A percentile compares a stretch with the other conserved stretches of the same genome.
These are phyloP conservation scores for Antennarius maculatus DNA, from an alignment of 2,797 vertebrate species.

Conservation along the genomic window DNA sequence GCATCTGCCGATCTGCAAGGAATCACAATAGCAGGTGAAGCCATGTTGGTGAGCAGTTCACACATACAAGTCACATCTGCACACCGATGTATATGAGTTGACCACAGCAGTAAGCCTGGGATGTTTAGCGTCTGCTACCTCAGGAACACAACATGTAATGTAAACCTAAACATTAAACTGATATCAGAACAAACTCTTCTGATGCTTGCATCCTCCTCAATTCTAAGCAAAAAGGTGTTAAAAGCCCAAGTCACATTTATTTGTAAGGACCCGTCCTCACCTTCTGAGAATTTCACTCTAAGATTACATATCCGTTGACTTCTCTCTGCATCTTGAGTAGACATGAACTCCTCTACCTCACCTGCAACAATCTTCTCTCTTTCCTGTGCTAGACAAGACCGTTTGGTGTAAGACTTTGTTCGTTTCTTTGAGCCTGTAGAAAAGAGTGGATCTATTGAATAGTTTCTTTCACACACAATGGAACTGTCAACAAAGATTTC, in stretches of 20 bases:
- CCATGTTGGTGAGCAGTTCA: too few species aligned
- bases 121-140: not conserved
- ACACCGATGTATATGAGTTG: not conserved
- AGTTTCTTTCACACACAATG: fast-evolving
- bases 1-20: not conserved
- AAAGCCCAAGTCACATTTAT: too few species aligned
- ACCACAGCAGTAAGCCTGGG: not conserved
- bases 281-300: too few species aligned
- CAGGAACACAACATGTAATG: not conserved
- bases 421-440: conserved; percentile 75
- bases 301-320: too few species aligned
- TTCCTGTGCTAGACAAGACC: conserved; percentile 64
- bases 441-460: not conserved
- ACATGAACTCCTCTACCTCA: not conserved
- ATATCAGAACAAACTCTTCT: not conserved
- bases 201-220: too few species aligned
- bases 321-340: too few species aligned
- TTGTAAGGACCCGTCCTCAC: too few species aligned
- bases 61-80: not conserved
- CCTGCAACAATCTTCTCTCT: not conserved
- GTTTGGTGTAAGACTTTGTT: not conserved
- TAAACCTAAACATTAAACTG: too few species aligned
- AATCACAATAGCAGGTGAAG: not conserved
- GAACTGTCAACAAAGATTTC: not conserved
- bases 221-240: too few species aligned